phyloP scores from a whole-genome alignment of 1,140 invertebrate genomes.

The Drosophila lini region DNA sequence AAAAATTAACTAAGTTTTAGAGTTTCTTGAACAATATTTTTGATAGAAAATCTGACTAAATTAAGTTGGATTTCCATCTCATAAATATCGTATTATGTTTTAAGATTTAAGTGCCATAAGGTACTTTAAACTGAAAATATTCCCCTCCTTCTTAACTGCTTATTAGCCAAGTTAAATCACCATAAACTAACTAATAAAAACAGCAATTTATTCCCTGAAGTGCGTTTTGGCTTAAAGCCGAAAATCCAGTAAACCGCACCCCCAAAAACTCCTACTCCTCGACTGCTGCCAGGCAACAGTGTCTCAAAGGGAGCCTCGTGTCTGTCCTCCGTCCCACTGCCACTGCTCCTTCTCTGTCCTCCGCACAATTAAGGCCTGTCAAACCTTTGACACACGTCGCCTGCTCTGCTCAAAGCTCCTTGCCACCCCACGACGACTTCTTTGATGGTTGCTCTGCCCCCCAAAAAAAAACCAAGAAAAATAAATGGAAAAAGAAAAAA shows the following conservation, averaged over 20 bases:
- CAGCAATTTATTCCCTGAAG: conserved; percentile 10
- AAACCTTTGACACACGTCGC: conserved; percentile 80
- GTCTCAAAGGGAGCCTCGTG: not conserved
- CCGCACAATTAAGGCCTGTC: conserved; percentile 77
- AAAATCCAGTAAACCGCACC: conserved; percentile 11
- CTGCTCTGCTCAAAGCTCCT: conserved; percentile 20
- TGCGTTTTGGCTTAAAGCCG: conserved; percentile 11
- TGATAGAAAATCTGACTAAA: not conserved
- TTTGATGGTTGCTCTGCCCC: not conserved
- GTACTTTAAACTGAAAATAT: not conserved
- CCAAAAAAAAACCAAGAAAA: conserved; percentile 28
- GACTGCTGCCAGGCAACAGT: conserved; percentile 3
- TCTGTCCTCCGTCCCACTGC: not conserved
- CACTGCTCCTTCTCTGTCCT: conserved; percentile 21
- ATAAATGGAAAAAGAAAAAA: conserved; percentile 45
- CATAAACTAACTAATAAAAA: conserved; percentile 11
- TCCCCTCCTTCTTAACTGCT: not conserved
- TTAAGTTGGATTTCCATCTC: not conserved
- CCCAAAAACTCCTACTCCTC: conserved; percentile 10
- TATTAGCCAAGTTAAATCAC: not conserved
- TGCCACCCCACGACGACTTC: conserved; percentile 8
- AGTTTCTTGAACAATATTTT: too few species aligned
- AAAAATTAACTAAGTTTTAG: not conserved
- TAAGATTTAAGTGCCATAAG: not conserved
- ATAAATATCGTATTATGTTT: not conserved